Conservation (phyloP, 1,140 invertebrate genomes). For the Phymorhynchus buccinoides region DNA sequence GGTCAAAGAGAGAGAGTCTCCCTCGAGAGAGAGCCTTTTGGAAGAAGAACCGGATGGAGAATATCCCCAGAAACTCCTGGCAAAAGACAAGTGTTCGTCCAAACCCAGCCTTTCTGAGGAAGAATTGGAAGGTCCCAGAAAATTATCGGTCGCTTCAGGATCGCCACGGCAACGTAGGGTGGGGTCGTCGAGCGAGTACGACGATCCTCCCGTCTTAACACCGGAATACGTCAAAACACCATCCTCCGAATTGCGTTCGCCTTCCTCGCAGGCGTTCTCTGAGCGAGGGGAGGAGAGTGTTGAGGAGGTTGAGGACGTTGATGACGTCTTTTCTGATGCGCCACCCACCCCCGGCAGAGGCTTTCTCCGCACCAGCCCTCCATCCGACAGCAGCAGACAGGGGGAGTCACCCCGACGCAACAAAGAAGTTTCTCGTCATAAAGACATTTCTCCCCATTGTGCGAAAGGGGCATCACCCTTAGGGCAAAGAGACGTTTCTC, state of each 20-base stretch:
- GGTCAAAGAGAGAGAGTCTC: too few relatives aligned
- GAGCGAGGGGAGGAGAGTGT: not conserved
- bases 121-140: not conserved
- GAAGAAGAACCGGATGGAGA: too few relatives aligned
- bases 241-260: not conserved
- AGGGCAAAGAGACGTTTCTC: not conserved
- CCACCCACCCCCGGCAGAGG: slow-evolving; percentile 14
- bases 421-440: not conserved
- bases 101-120: too few relatives aligned
- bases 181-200: not conserved
- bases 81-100: too few relatives aligned
- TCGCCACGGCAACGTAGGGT: not conserved
- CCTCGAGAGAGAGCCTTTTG: too few relatives aligned
- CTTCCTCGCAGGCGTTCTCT: not conserved
- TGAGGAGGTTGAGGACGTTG: slow-evolving; percentile 19
- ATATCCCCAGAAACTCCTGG: too few relatives aligned
- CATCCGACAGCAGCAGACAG: not conserved
- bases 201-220: slow-evolving; percentile 2
- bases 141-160: not conserved
- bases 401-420: not conserved
- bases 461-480: not conserved
- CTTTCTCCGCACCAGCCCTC: not conserved
- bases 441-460: not conserved
- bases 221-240: not conserved
- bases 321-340: not conserved